These are phyloP conservation scores for Xanthorhoe designata DNA, from an alignment of 2,888 invertebrate genomes.

Conservation along the genomic window DNA sequence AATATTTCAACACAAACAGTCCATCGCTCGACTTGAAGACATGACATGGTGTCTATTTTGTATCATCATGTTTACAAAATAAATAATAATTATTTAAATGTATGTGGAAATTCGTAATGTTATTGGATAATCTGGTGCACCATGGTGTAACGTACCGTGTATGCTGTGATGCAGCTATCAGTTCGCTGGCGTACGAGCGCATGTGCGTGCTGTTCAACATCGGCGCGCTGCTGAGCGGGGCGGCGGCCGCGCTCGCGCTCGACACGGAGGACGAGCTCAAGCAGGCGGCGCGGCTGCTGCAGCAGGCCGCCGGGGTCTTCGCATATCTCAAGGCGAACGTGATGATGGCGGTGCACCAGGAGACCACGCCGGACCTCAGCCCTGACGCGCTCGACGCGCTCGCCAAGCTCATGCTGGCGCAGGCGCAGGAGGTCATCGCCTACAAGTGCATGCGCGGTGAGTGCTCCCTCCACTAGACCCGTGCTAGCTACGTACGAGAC, in stretches of 20 bases:
- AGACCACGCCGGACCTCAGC: constrained; percentile 97
- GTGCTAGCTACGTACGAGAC: background rate
- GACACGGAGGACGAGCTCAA: constrained; percentile 98
- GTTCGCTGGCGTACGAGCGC: constrained; percentile 96
- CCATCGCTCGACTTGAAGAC: no score
- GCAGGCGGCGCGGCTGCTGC: constrained; percentile 94
- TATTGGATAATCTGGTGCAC: no score
- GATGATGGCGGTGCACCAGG: constrained; percentile 94
- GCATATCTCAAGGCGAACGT: constrained; percentile 92
- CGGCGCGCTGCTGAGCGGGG: constrained; percentile 95
- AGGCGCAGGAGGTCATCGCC: constrained; percentile 99
- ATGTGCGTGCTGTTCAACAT: constrained; percentile 98
- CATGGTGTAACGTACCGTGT: background rate
- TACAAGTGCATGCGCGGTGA: constrained; percentile 95
- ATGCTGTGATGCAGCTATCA: constrained; percentile 88
- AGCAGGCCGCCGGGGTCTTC: constrained; percentile 97
- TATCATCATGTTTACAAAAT: no score
- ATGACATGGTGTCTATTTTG: no score
- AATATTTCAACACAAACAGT: no score
- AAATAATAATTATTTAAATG: no score
- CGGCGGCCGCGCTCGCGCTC: constrained; percentile 94
- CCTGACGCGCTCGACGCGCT: constrained; percentile 96
- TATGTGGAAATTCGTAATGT: no score
- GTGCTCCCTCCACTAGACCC: constrained; percentile 3
- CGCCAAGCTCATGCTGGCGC: constrained; percentile 96